Percentiles rank a stretch among this genome's conserved stretches.
Conservation (phyloP, 2,113 vertebrate genomes). For the Mirza zaza region DNA sequence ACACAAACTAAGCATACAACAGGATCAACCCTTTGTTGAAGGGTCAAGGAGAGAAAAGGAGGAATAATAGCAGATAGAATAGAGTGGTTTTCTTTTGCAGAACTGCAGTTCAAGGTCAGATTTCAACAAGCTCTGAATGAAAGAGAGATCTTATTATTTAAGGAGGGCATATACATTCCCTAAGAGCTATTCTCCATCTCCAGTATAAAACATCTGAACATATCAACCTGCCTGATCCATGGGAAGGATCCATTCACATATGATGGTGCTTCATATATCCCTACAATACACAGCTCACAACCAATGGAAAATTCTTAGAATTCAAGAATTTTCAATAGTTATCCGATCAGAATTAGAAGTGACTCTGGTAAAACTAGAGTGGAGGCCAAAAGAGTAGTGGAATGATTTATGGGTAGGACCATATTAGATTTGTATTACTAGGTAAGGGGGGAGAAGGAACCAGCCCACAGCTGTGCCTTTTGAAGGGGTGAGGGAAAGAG, state of each 20-base stretch:
- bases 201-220: accelerated
- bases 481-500: accelerated
- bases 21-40: neutral
- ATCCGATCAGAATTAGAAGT: neutral
- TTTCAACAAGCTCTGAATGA: neutral
- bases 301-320: neutral
- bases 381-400: neutral
- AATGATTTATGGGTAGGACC: neutral
- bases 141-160: neutral
- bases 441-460: neutral
- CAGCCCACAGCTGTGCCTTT: neutral
- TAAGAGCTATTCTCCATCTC: neutral
- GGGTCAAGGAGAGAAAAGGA: neutral
- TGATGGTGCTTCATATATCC: neutral
- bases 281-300: neutral
- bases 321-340: neutral
- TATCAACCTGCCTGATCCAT: neutral
- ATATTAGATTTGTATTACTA: neutral
- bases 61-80: neutral
- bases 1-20: neutral
- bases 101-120: neutral
- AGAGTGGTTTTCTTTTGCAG: neutral
- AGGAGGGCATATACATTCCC: neutral
- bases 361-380: neutral
- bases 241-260: too few species aligned